Evolutionary conservation across 2,797 vertebrate species (phyloP).

Genomic region (Myotis pilosus): DNA sequence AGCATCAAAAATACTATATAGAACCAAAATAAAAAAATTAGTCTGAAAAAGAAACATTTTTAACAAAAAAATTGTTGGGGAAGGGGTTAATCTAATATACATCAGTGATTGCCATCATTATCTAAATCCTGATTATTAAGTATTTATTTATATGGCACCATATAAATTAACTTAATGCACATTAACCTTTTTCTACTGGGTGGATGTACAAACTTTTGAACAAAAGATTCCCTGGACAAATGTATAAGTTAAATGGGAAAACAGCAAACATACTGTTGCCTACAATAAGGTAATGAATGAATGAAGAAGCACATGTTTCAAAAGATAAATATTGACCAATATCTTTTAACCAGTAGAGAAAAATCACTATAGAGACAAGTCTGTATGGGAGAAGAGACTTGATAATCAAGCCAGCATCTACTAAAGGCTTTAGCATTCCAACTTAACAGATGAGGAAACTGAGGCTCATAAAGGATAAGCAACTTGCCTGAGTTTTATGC

Average conservation of each 20-base stretch:
- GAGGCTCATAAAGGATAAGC: not conserved
- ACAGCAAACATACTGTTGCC: not conserved
- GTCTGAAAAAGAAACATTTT: too few relatives aligned
- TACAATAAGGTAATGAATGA: not conserved
- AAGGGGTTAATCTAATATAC: not conserved
- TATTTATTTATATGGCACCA: not conserved
- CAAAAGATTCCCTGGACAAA: not conserved
- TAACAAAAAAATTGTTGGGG: too few relatives aligned
- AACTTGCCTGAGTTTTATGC: not conserved
- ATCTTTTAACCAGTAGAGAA: not conserved
- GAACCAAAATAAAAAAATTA: too few relatives aligned
- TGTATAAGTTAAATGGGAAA: conserved; percentile 32
- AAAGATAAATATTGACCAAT: not conserved
- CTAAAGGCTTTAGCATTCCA: not conserved
- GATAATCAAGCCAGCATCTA: not conserved
- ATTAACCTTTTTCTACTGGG: not conserved
- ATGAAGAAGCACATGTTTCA: not conserved
- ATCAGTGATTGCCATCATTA: not conserved
- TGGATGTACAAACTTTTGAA: not conserved
- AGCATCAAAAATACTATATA: too few relatives aligned
- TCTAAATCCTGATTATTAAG: not conserved
- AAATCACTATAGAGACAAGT: not conserved
- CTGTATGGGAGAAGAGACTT: not conserved
- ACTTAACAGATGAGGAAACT: not conserved
- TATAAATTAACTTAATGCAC: not conserved